phyloP scores from a whole-genome alignment of 2,113 vertebrate genomes.

The Eulacestoma nigropectus region DNA sequence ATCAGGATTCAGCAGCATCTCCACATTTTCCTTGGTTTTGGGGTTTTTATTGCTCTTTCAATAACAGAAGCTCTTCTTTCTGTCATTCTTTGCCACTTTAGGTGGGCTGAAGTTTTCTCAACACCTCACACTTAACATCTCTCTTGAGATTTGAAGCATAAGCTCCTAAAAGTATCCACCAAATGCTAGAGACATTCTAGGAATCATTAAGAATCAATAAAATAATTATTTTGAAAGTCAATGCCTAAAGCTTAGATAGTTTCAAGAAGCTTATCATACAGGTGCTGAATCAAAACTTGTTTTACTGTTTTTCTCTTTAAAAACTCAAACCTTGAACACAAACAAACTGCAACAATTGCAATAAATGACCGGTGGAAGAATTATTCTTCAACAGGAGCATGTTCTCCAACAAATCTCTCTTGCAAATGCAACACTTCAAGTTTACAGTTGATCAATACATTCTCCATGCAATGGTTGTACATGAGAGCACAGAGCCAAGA shows the following conservation, averaged over 20 bases:
- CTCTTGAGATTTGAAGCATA: not conserved
- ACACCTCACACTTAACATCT: not conserved
- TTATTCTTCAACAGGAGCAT: not conserved
- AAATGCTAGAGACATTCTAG: not conserved
- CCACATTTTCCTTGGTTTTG: not conserved
- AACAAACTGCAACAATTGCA: not conserved
- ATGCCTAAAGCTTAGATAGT: not conserved
- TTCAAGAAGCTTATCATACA: not conserved
- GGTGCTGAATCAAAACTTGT: not conserved
- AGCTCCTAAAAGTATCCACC: not conserved
- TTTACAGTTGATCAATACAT: not conserved
- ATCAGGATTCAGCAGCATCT: not conserved
- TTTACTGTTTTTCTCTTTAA: not conserved
- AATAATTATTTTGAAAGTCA: not conserved
- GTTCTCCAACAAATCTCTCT: not conserved
- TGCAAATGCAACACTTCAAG: not conserved
- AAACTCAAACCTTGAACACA: not conserved
- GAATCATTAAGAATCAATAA: not conserved
- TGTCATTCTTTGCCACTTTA: not conserved
- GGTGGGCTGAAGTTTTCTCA: not conserved
- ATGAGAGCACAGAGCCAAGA: not conserved
- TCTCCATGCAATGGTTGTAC: not conserved
- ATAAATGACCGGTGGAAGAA: not conserved
- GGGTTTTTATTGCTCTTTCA: not conserved
- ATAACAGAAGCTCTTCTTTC: not conserved